These are phyloP conservation scores for Crotalus horridus DNA, from an alignment of 2,113 vertebrate species.

Conservation along the genomic window DNA sequence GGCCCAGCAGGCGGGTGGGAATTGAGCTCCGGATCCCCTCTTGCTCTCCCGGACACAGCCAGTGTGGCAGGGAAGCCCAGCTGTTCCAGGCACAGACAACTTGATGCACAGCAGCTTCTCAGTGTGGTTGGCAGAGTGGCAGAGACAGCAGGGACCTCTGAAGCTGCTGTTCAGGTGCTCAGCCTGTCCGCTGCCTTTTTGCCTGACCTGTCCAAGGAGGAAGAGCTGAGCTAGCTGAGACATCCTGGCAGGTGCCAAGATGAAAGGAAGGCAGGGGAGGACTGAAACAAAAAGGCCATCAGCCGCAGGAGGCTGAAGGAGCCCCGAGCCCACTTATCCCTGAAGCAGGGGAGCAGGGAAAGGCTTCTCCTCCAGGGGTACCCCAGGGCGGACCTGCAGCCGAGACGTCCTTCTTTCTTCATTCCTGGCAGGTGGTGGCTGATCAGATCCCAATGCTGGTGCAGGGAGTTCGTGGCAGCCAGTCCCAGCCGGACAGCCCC, in stretches of 20 bases:
- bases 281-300: not conserved
- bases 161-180: not conserved
- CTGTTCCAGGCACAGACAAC: not conserved
- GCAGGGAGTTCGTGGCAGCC: conserved; percentile 91
- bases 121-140: not conserved
- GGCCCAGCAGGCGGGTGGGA: not conserved
- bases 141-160: not conserved
- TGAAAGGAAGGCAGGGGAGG: not conserved
- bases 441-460: conserved; percentile 97
- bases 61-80: not conserved
- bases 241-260: not conserved
- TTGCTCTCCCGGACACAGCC: no score
- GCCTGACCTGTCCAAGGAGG: not conserved
- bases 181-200: not conserved
- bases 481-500: conserved; percentile 92
- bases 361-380: not conserved
- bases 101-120: not conserved
- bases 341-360: not conserved
- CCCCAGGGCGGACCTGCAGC: not conserved
- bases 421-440: conserved; percentile 79
- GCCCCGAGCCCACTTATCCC: not conserved
- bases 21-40: not conserved
- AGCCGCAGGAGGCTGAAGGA: no score
- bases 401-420: no score
- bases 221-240: not conserved